Conservation (phyloP, 2,113 vertebrate species). For the Nycticryphes semicollaris region DNA sequence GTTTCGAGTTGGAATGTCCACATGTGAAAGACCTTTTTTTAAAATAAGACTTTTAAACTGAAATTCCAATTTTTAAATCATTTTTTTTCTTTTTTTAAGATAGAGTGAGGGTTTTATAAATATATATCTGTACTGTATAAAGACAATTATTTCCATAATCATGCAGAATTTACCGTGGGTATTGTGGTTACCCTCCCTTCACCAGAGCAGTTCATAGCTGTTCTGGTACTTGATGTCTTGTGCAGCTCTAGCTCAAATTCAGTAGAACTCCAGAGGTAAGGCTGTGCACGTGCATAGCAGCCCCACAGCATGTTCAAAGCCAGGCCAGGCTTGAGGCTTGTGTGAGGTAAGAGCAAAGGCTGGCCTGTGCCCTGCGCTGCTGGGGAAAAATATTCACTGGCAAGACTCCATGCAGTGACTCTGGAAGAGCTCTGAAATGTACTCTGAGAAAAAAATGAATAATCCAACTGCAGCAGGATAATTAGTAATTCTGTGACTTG, state of each 20-base stretch:
- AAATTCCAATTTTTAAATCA: not conserved
- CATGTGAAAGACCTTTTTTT: not conserved
- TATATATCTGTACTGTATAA: no score
- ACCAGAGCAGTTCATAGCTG: not conserved
- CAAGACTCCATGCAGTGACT: not conserved
- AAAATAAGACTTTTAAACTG: not conserved
- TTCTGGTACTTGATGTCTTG: not conserved
- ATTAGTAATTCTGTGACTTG: slow-evolving; percentile 20
- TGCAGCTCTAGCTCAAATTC: not conserved
- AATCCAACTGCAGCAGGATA: not conserved
- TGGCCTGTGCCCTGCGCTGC: accelerated
- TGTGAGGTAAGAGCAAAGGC: not conserved
- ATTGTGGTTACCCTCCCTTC: not conserved
- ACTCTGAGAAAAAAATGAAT: not conserved
- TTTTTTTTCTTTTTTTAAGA: not conserved
- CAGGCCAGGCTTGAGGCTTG: not conserved
- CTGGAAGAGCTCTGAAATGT: not conserved
- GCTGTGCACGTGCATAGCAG: accelerated
- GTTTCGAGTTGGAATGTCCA: not conserved
- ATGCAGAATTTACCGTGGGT: not conserved
- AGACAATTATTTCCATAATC: not conserved
- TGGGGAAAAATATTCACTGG: accelerated
- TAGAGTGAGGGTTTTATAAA: not conserved
- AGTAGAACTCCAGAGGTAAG: not conserved
- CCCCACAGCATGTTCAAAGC: not conserved